Evolutionary conservation across 2,113 vertebrate species (phyloP).

Genomic region (Myiozetetes cayanensis): DNA sequence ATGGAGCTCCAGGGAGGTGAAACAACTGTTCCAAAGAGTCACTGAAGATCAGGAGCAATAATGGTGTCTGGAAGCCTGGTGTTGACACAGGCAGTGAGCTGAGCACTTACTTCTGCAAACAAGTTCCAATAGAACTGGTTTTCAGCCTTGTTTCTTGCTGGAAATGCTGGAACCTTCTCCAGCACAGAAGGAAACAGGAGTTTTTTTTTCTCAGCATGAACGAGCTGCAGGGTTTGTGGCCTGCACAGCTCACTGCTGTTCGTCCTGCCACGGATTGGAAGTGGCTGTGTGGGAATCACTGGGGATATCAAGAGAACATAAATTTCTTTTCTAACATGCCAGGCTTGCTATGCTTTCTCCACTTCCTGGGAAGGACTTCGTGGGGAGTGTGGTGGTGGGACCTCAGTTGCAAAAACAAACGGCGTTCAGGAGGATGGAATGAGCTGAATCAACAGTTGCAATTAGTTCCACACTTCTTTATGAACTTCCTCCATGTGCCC

Average conservation of each 20-base stretch:
- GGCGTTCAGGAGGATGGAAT: background rate
- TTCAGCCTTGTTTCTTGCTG: background rate
- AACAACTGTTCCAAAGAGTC: background rate
- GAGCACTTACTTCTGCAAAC: background rate
- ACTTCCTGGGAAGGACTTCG: background rate
- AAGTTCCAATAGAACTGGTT: background rate
- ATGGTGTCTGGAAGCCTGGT: background rate
- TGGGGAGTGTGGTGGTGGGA: background rate
- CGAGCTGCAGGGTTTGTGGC: background rate
- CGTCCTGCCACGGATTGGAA: background rate
- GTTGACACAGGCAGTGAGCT: background rate
- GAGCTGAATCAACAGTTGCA: background rate
- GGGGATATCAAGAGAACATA: background rate
- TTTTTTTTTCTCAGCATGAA: background rate
- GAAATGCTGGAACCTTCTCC: background rate
- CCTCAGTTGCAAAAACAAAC: background rate
- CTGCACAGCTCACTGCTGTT: background rate
- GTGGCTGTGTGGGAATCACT: background rate
- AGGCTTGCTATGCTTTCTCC: background rate
- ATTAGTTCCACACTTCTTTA: background rate
- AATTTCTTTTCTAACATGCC: background rate
- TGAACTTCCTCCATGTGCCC: background rate
- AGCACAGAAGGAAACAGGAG: background rate
- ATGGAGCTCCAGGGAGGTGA: background rate
- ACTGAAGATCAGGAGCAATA: background rate